Percentiles rank a stretch among this genome's conserved stretches.
Evolutionary conservation across 2,888 invertebrate species (phyloP).

Genomic region (Sepioteuthis lessoniana): DNA sequence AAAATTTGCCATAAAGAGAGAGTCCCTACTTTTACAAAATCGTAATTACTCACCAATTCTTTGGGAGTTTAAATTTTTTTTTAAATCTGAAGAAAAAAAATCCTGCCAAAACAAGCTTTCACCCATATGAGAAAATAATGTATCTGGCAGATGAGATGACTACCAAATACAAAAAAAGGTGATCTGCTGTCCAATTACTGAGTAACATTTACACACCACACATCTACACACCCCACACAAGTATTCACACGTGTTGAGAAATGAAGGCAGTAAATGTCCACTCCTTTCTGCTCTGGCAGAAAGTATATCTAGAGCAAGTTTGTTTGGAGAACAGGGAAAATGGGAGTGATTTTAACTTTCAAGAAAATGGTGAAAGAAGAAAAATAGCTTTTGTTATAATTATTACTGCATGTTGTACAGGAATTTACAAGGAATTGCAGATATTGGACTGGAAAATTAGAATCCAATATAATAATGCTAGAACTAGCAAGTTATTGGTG

Average conservation of each 20-base stretch:
- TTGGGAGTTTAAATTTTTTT: too few species aligned
- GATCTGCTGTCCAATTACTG: background rate
- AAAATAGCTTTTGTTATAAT: slow-evolving; percentile 23
- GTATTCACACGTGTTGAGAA: background rate
- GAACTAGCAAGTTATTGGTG: slow-evolving; percentile 79
- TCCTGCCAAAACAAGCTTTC: too few species aligned
- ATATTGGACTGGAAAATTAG: background rate
- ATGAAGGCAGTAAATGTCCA: background rate
- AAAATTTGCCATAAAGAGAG: background rate
- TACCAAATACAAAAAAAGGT: background rate
- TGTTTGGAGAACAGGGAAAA: too few species aligned
- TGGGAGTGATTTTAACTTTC: too few species aligned
- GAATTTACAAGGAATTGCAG: slow-evolving; percentile 43
- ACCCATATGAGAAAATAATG: background rate
- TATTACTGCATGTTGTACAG: slow-evolving; percentile 16
- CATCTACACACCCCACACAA: background rate
- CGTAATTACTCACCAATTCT: background rate
- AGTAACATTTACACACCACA: background rate
- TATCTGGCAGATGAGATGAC: background rate
- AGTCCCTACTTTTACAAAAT: too few species aligned
- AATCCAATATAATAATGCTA: slow-evolving; percentile 37
- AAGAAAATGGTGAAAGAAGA: background rate
- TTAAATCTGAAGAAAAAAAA: too few species aligned
- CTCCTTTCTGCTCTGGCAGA: slow-evolving; percentile 25
- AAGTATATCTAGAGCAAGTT: background rate